Base-by-base conservation (phyloP, 2,888 invertebrate genomes). In the Leptothorax acervorum region DNA sequence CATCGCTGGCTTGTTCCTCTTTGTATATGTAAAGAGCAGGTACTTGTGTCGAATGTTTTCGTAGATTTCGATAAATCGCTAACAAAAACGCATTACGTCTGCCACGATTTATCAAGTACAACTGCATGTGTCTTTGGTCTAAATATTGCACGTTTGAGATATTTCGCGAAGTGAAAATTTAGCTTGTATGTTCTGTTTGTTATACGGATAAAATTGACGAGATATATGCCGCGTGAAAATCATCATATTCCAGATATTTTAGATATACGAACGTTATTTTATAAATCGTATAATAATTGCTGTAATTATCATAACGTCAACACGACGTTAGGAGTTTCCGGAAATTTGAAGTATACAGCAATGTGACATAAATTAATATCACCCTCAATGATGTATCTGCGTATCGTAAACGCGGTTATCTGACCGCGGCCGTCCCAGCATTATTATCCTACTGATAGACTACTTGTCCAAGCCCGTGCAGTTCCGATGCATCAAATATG, bases 401-500 rank as follows among this genome's bases (percentile, higher is more conserved):
- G 18, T 74, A 60, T 75, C 23, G 42, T 55, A 78, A 78, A 55
- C 39, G 12, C 28, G 53, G 8, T 28, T 42, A 55, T 68, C 66
- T 42, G 28, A 23, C 28, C 39, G 48, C 60, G 35, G 45, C 2
- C 23, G n/a, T 45, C 28, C 66, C 48, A 45, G 6, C 35, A 28
- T 45, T 74, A 53, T 45, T 60, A 75, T 75, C 48, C 74, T 15
- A 45, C 45, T 75, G 62, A 62, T 62, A 62, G 48, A 48, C 48
- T 62, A 75, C 74, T 62, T 48, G 62, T 75, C 35, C 74, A 35
- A 12, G 39, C 45, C 9, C 35, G 23, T 75, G 62, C 48, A 75
- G n/a, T 75, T 75, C 23, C 48, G 15, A 62, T 35, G 74, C 48
- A 62, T 75, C 74, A 75, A 75, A 75, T 45, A 74, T 74, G 60